These are phyloP conservation scores for Homalodisca vitripennis DNA, from an alignment of 1,140 invertebrate species.

Conservation along the genomic window DNA sequence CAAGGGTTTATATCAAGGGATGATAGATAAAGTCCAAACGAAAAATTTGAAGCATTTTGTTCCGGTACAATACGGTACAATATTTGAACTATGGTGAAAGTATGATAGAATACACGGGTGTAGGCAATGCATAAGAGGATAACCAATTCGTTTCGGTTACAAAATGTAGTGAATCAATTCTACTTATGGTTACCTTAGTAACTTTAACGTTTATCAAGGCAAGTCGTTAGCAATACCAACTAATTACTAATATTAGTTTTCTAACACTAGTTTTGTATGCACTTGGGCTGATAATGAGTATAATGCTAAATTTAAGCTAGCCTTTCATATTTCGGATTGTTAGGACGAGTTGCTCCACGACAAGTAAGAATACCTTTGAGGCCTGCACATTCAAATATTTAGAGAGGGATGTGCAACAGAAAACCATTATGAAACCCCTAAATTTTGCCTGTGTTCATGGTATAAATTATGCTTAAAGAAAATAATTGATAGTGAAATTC, in stretches of 20 bases:
- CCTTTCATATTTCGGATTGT: no score
- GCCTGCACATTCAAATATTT: no score
- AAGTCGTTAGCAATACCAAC: conserved; percentile 35
- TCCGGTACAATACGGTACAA: conserved; percentile 1
- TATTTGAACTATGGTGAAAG: conserved; percentile 38
- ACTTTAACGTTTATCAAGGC: conserved; percentile 45
- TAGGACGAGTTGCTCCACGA: no score
- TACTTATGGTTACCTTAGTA: conserved; percentile 36
- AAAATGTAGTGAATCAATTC: conserved; percentile 39
- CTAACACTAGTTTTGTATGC: no score
- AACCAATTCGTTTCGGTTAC: conserved; percentile 40
- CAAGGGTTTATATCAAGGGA: conserved; percentile 33
- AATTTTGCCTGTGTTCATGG: no score
- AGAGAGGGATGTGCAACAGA: no score
- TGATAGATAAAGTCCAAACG: conserved; percentile 33
- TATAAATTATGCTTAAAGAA: no score
- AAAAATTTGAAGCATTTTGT: conserved; percentile 29
- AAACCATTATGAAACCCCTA: no score
- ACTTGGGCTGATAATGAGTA: no score
- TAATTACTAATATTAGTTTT: conserved; percentile 37
- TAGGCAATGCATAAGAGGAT: conserved; percentile 43
- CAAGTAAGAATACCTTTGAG: no score
- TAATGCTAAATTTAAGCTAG: no score
- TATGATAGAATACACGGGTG: conserved; percentile 43
- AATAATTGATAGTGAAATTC: no score